These are phyloP conservation scores for Philereme vetulata DNA, from an alignment of 2,888 invertebrate species.

Conservation along the genomic window DNA sequence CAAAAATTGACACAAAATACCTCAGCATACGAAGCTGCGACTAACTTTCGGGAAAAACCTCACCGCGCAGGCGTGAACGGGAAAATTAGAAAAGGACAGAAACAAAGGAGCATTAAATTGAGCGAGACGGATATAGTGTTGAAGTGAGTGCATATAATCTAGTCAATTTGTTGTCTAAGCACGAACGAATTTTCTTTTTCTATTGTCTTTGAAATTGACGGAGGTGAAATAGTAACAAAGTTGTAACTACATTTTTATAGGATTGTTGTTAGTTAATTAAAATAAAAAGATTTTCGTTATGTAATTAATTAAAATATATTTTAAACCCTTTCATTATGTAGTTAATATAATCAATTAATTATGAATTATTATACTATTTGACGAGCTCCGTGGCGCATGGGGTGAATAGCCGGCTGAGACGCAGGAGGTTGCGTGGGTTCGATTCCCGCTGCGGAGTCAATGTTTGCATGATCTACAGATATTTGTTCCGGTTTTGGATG, in stretches of 20 bases:
- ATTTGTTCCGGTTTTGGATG: no score
- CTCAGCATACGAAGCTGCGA: conserved; percentile 72
- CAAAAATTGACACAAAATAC: conserved; percentile 38
- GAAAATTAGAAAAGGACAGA: conserved; percentile 61
- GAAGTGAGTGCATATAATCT: conserved; percentile 67
- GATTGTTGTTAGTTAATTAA: no score
- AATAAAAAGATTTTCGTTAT: no score
- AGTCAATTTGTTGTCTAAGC: conserved; percentile 62
- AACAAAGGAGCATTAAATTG: conserved; percentile 41
- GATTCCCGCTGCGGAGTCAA: no score
- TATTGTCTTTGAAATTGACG: conserved; percentile 30
- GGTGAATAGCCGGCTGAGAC: no score
- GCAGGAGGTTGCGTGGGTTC: no score
- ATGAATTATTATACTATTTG: no score
- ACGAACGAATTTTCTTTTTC: conserved; percentile 58
- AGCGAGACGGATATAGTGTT: conserved; percentile 50
- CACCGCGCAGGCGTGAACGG: conserved; percentile 72
- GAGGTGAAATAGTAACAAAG: conserved; percentile 25
- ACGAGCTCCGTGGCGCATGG: no score
- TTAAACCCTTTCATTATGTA: no score
- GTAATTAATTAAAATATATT: no score
- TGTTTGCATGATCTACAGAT: no score
- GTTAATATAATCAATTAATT: no score
- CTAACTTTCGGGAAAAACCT: conserved; percentile 69
- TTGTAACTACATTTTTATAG: conserved; percentile 1